Evolutionary conservation across 2,888 invertebrate species (phyloP).

Genomic region (Melitaea athalia): DNA sequence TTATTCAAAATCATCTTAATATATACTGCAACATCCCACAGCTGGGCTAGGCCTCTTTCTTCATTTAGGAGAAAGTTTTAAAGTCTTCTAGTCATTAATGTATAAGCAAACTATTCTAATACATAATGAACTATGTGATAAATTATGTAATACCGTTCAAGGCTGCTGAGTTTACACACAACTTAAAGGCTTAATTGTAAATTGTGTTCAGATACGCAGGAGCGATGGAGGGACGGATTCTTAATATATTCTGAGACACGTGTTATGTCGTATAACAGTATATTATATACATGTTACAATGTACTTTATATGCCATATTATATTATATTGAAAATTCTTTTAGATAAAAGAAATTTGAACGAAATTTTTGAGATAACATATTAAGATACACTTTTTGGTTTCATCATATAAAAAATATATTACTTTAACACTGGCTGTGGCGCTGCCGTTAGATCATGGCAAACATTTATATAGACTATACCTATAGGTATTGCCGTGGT

Average conservation of each 20-base stretch:
- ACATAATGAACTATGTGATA: neutral
- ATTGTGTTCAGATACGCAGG: conserved; percentile 12
- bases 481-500: no score
- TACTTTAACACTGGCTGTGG: no score
- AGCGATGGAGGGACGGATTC: neutral
- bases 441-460: no score
- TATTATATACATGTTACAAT: neutral
- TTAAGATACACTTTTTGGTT: neutral
- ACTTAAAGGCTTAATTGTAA: conserved; percentile 30
- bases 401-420: no score
- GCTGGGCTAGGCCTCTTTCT: no score
- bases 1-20: no score
- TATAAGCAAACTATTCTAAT: neutral
- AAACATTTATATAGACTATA: no score
- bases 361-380: neutral
- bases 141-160: neutral
- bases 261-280: neutral
- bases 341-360: neutral
- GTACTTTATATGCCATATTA: neutral
- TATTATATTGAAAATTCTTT: neutral
- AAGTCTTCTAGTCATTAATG: no score
- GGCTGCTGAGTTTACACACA: conserved; percentile 4
- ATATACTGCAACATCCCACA: no score
- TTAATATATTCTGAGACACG: conserved; percentile 10
- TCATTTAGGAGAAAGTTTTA: no score